A percentile compares a stretch with the other conserved stretches of the same genome.
Evolutionary conservation across 2,888 invertebrate species (phyloP).

Genomic region (Aelia acuminata): DNA sequence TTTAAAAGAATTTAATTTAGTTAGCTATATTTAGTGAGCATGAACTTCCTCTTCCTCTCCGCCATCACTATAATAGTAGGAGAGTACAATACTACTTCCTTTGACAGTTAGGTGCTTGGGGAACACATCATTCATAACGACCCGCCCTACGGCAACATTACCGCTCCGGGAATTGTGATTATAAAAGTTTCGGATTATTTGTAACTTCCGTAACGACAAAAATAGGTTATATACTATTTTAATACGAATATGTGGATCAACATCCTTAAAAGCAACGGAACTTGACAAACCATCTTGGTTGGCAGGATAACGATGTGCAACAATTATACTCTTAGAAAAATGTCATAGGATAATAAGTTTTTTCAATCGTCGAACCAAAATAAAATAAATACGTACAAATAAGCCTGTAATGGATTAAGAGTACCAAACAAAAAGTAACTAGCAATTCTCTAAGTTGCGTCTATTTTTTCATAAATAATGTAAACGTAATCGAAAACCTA

Average conservation of each 20-base stretch:
- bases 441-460: no score
- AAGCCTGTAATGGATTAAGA: no score
- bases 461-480: no score
- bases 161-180: neutral
- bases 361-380: no score
- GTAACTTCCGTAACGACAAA: neutral
- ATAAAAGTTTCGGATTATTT: neutral
- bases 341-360: no score
- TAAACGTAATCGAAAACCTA: no score
- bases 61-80: neutral
- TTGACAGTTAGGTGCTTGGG: constrained; percentile 4
- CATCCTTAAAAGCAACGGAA: no score
- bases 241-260: neutral
- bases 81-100: constrained; percentile 25
- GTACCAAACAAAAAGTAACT: no score
- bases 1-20: constrained; percentile 46
- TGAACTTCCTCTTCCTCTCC: constrained; percentile 35
- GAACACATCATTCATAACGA: constrained; percentile 18
- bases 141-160: neutral
- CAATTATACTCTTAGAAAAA: no score
- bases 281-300: no score
- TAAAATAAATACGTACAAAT: no score
- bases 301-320: no score
- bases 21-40: constrained; percentile 11
- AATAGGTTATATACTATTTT: neutral